Conservation (phyloP, 2,113 vertebrate genomes). For the Chaetura pelagica region DNA sequence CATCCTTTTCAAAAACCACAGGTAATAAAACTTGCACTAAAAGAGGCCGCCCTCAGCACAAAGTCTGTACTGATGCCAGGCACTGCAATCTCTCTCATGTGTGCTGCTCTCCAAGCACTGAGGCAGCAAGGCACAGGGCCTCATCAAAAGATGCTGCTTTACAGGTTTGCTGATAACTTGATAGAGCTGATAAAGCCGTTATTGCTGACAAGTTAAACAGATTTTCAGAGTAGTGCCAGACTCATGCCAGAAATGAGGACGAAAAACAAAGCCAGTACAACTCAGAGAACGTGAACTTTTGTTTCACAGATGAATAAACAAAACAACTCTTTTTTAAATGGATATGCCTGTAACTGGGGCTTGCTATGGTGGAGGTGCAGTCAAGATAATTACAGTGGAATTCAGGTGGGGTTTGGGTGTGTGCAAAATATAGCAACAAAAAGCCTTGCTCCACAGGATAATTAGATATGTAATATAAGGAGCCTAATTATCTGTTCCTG, state of each 20-base stretch:
- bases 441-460: neutral
- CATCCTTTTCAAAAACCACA: constrained; percentile 76
- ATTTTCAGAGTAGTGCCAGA: constrained; percentile 17
- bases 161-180: constrained; percentile 12
- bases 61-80: constrained; percentile 64
- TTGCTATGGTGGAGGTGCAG: neutral
- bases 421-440: constrained; percentile 23
- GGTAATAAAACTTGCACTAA: constrained; percentile 76
- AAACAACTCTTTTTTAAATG: constrained; percentile 33
- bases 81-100: constrained; percentile 67
- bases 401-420: constrained; percentile 3
- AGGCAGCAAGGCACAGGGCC: constrained; percentile 14
- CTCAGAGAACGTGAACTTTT: constrained; percentile 39
- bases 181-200: constrained; percentile 39
- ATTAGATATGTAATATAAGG: neutral
- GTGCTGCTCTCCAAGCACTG: constrained; percentile 28
- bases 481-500: neutral
- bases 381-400: constrained; percentile 60
- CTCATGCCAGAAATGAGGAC: neutral
- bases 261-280: constrained; percentile 40
- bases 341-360: constrained; percentile 18
- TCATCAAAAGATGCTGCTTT: constrained; percentile 18
- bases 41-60: constrained; percentile 59
- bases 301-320: constrained; percentile 54
- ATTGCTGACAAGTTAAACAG: neutral